Conservation (phyloP, 2,797 vertebrate genomes). For the Falco columbarius region DNA sequence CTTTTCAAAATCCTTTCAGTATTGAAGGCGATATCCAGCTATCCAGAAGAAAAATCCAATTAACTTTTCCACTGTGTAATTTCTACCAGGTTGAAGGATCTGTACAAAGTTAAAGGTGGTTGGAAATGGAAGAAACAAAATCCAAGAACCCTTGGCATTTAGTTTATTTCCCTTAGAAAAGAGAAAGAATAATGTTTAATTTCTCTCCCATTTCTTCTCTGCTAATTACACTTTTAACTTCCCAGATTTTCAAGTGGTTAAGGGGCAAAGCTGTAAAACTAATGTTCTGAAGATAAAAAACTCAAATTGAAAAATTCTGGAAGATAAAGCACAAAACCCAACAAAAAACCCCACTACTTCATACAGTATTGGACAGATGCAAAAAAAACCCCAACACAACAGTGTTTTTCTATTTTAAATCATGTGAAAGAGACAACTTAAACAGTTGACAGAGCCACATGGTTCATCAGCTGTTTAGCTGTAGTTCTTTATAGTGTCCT, state of each 20-base stretch:
- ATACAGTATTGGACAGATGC: neutral
- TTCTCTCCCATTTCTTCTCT: neutral
- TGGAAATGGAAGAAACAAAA: neutral
- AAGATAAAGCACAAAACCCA: neutral
- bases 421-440: neutral
- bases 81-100: neutral
- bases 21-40: neutral
- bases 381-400: neutral
- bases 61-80: neutral
- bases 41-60: neutral
- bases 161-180: neutral
- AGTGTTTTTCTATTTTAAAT: neutral
- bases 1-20: neutral
- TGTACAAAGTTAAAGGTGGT: neutral
- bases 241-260: neutral
- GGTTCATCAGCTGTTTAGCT: neutral
- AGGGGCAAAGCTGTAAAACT: neutral
- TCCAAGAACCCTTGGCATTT: neutral
- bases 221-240: neutral
- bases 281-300: neutral
- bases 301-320: neutral
- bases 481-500: neutral
- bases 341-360: neutral
- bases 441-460: neutral
- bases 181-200: neutral